Percentiles rank a stretch among this genome's conserved stretches.
Conservation (phyloP, 2,888 invertebrate species). For the Drosophila parthenogenetica region DNA sequence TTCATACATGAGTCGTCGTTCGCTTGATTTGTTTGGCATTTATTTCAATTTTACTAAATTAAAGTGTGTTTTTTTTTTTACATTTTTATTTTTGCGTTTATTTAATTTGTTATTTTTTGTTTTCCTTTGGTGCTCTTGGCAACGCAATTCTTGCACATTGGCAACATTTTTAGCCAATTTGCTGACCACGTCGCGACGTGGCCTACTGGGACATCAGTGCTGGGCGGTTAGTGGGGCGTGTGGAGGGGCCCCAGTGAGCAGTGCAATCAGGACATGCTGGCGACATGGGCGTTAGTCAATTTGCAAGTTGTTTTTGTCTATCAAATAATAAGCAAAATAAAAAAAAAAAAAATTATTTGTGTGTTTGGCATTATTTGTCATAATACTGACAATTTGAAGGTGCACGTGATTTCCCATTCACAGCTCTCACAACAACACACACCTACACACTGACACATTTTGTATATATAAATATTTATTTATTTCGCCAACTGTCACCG, state of each 20-base stretch:
- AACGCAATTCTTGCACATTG: slow-evolving; percentile 41
- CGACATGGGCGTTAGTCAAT: slow-evolving; percentile 40
- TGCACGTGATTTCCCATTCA: slow-evolving; percentile 19
- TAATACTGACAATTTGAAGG: not conserved
- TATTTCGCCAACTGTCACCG: slow-evolving; percentile 14
- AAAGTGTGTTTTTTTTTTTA: slow-evolving; percentile 35
- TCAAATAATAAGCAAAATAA: not conserved
- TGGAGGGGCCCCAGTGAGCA: not conserved
- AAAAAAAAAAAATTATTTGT: not conserved
- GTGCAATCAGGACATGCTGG: slow-evolving; percentile 25
- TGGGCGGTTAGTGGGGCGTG: not conserved
- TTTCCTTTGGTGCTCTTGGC: slow-evolving; percentile 31
- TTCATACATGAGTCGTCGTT: slow-evolving; percentile 20
- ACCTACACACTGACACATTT: not conserved
- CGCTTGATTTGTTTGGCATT: slow-evolving; percentile 59
- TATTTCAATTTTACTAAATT: slow-evolving; percentile 40
- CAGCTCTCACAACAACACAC: no score
- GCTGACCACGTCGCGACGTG: slow-evolving; percentile 13
- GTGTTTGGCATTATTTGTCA: slow-evolving; percentile 12
- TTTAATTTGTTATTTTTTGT: not conserved
- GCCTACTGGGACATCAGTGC: slow-evolving; percentile 9
- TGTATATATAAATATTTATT: not conserved
- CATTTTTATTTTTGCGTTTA: not conserved
- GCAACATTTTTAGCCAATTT: slow-evolving; percentile 50
- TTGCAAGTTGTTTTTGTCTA: slow-evolving; percentile 35